These are phyloP conservation scores for Anticlea derivata DNA, from an alignment of 2,888 invertebrate species.

Conservation along the genomic window DNA sequence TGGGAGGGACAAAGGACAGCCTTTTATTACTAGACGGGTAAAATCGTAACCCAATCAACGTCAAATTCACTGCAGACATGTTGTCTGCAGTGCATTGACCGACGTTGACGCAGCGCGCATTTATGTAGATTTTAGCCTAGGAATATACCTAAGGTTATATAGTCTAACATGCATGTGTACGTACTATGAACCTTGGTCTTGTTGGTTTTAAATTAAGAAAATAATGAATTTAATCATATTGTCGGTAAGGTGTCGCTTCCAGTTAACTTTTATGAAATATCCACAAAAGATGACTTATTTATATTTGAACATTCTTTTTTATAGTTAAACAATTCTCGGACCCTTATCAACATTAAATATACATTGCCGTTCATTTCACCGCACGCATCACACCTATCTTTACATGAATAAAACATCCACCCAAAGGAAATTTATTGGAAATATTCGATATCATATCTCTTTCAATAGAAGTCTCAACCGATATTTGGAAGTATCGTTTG, in stretches of 20 bases:
- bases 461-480: constrained; percentile 47
- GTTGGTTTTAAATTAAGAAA: too few relatives aligned
- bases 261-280: too few relatives aligned
- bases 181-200: too few relatives aligned
- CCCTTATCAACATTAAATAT: neutral
- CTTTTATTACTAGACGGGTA: neutral
- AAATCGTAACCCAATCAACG: constrained; percentile 17
- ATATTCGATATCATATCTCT: constrained; percentile 26
- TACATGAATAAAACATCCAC: constrained; percentile 19
- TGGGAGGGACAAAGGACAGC: too few relatives aligned
- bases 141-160: neutral
- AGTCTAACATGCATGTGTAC: neutral
- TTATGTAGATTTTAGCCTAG: neutral
- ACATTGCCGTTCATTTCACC: constrained; percentile 7
- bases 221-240: too few relatives aligned
- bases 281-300: too few relatives aligned
- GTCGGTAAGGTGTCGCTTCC: too few relatives aligned
- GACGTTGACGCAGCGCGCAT: constrained; percentile 16
- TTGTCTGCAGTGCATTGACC: constrained; percentile 16
- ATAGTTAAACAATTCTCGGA: neutral
- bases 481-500: constrained; percentile 60
- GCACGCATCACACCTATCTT: constrained; percentile 8
- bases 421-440: constrained; percentile 20
- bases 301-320: constrained; percentile 1
- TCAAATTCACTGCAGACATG: constrained; percentile 10